Evolutionary conservation across 2,113 vertebrate genomes (phyloP).

Genomic region (Rhinichthys klamathensis): DNA sequence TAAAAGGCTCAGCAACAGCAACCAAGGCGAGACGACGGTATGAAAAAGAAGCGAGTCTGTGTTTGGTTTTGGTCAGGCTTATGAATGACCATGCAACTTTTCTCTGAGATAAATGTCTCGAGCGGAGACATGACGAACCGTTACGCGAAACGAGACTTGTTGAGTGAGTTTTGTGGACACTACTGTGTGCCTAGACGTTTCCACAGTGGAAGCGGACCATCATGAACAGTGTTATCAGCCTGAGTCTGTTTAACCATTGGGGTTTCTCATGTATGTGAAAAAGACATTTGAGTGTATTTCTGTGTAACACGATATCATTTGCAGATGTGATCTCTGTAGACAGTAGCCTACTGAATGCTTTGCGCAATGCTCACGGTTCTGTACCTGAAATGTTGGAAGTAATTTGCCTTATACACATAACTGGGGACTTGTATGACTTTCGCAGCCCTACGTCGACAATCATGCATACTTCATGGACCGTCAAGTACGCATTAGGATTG

Average conservation of each 20-base stretch:
- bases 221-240: conserved; percentile 24
- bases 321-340: conserved; percentile 51
- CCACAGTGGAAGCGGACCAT: conserved; percentile 6
- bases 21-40: conserved; percentile 97
- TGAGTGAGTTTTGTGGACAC: conserved; percentile 43
- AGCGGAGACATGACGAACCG: background rate
- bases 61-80: background rate
- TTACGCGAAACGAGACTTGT: background rate
- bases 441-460: conserved; percentile 59
- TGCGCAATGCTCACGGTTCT: conserved; percentile 12
- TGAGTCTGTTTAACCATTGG: conserved; percentile 27
- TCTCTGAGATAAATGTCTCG: background rate
- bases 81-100: background rate
- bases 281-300: conserved; percentile 37
- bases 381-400: conserved; percentile 39
- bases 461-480: conserved; percentile 53
- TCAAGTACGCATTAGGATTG: conserved; percentile 38
- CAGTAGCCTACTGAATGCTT: conserved; percentile 33
- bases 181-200: conserved; percentile 29
- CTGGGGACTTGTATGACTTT: conserved; percentile 56
- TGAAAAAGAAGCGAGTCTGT: conserved; percentile 66
- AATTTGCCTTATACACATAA: conserved; percentile 56
- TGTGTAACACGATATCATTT: conserved; percentile 52
- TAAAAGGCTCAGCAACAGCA: conserved; percentile 89
- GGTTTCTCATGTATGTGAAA: conserved; percentile 37